A percentile compares a stretch with the other conserved stretches of the same genome.
These are phyloP conservation scores for Thaleichthys pacificus DNA, from an alignment of 2,797 vertebrate species.

Conservation along the genomic window DNA sequence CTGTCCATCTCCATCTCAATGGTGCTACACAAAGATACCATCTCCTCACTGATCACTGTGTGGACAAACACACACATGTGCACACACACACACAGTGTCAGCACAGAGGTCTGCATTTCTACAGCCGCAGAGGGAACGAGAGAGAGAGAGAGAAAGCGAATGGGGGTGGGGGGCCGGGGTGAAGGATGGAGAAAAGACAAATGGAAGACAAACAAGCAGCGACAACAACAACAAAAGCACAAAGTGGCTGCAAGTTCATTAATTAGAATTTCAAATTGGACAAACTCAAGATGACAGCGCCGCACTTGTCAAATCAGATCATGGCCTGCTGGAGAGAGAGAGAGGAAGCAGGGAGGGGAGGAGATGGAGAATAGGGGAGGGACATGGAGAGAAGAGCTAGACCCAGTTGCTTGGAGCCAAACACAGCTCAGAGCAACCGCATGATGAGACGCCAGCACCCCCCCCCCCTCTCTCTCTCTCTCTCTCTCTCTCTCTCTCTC, in stretches of 20 bases:
- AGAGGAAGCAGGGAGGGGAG: slow-evolving; percentile 27
- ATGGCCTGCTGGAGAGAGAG: slow-evolving; percentile 64
- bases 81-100: neutral
- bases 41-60: neutral
- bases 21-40: neutral
- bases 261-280: slow-evolving; percentile 83
- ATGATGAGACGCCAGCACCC: slow-evolving; percentile 52
- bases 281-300: slow-evolving; percentile 79
- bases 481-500: neutral
- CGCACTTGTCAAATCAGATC: slow-evolving; percentile 79
- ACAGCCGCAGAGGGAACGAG: neutral
- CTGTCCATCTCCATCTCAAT: neutral
- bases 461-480: slow-evolving; percentile 22
- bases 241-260: slow-evolving; percentile 76
- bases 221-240: slow-evolving; percentile 52
- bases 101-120: neutral
- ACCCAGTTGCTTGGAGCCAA: slow-evolving; percentile 59
- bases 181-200: slow-evolving; percentile 65
- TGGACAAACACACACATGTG: too few species aligned
- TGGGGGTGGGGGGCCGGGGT: slow-evolving; percentile 33
- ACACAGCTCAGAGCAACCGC: slow-evolving; percentile 58
- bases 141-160: slow-evolving; percentile 16
- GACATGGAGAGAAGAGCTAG: too few species aligned
- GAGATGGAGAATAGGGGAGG: slow-evolving; percentile 12
- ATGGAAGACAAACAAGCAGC: slow-evolving; percentile 50